A percentile compares a stretch with the other conserved stretches of the same genome.
Conservation (phyloP, 2,888 invertebrate species). For the Clanis bilineata region DNA sequence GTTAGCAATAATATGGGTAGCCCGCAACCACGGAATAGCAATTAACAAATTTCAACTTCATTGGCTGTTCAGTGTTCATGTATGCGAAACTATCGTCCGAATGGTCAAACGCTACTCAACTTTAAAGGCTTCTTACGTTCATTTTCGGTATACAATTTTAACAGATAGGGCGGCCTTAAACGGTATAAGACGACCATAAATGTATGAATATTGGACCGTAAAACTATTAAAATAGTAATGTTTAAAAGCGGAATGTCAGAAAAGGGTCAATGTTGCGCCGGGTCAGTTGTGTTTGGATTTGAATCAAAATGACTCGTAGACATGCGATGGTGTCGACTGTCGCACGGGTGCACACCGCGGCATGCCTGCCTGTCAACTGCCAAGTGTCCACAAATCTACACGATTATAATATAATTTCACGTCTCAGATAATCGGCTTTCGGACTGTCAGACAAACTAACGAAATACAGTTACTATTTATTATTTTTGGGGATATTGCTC, state of each 20-base stretch:
- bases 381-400: background rate
- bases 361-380: background rate
- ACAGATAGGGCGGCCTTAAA: too few species aligned
- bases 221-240: constrained; percentile 3
- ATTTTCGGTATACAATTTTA: too few species aligned
- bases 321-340: constrained; percentile 33
- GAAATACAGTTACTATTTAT: too few species aligned
- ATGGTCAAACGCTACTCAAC: too few species aligned
- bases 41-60: background rate
- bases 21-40: background rate
- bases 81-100: constrained; percentile 1
- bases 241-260: constrained; percentile 25
- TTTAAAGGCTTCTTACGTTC: too few species aligned
- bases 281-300: constrained; percentile 24
- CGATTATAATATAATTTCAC: background rate
- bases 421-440: background rate
- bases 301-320: constrained; percentile 26
- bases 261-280: constrained; percentile 38
- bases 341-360: too few species aligned
- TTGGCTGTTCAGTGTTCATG: background rate
- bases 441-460: too few species aligned
- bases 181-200: too few species aligned
- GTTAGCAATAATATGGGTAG: background rate
- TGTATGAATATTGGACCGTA: too few species aligned
- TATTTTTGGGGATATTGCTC: too few species aligned